Conservation (phyloP, 2,888 invertebrate species). For the Prosapia bicincta region DNA sequence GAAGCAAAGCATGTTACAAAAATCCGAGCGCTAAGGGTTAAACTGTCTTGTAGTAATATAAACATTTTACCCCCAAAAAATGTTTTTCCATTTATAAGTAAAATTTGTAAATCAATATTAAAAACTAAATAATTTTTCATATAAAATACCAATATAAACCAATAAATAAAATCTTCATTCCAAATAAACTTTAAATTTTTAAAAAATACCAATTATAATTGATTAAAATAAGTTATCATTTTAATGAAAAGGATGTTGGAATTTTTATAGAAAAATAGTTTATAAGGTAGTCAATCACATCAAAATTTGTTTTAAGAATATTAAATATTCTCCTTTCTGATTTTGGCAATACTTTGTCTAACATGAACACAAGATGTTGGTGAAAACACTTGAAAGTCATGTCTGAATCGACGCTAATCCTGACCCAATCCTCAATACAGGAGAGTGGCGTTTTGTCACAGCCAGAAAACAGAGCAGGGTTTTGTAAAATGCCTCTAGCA, state of each 20-base stretch:
- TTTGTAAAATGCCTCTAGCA: constrained; percentile 84
- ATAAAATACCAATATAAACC: no score
- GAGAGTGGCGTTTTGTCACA: constrained; percentile 61
- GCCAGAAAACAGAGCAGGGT: constrained; percentile 87
- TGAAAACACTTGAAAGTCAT: constrained; percentile 85
- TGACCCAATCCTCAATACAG: constrained; percentile 81
- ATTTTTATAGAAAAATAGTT: constrained; percentile 52
- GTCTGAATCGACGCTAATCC: constrained; percentile 50
- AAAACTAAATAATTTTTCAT: no score
- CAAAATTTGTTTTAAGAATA: constrained; percentile 61
- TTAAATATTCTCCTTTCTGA: constrained; percentile 75
- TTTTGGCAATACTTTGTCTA: constrained; percentile 74
- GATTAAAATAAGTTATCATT: no score
- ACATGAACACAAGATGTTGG: constrained; percentile 95
- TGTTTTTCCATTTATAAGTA: no score
- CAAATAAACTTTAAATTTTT: no score
- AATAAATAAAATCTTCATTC: no score
- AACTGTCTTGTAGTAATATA: no score
- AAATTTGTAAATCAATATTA: no score
- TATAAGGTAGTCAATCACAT: constrained; percentile 67
- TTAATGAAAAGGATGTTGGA: not conserved
- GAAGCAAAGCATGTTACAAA: no score
- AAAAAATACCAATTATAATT: no score
- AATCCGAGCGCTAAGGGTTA: no score
- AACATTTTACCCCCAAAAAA: no score